phyloP scores from a whole-genome alignment of 2,888 invertebrate species.

The Pyrocoelia pectoralis region DNA sequence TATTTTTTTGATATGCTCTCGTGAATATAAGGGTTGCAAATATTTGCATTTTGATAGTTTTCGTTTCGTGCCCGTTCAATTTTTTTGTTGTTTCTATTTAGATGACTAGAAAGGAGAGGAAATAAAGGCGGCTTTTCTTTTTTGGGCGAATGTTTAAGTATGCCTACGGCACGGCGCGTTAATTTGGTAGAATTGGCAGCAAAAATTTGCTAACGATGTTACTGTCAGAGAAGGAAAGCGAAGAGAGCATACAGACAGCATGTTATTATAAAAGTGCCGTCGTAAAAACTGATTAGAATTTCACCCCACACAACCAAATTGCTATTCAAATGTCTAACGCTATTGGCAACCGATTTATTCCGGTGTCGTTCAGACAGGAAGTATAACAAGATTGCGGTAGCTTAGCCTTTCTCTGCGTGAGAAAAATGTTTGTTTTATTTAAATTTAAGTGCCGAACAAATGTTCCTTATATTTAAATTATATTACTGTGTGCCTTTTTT shows the following conservation, averaged over 20 bases:
- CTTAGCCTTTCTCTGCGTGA: slow-evolving; percentile 49
- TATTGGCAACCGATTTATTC: slow-evolving; percentile 61
- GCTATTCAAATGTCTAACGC: slow-evolving; percentile 61
- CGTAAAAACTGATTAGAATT: slow-evolving; percentile 61
- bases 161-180: not conserved
- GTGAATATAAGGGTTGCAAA: slow-evolving; percentile 49
- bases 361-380: slow-evolving; percentile 53
- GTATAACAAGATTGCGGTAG: slow-evolving; percentile 57
- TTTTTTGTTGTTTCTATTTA: slow-evolving; percentile 49
- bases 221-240: slow-evolving; percentile 43
- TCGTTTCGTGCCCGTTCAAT: slow-evolving; percentile 53
- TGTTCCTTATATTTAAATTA: slow-evolving; percentile 55
- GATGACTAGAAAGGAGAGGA: not conserved
- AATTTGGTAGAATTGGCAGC: slow-evolving; percentile 25
- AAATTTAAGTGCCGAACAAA: slow-evolving; percentile 57
- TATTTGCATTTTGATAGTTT: slow-evolving; percentile 63
- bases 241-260: slow-evolving; percentile 50
- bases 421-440: slow-evolving; percentile 61
- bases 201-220: slow-evolving; percentile 30
- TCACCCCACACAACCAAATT: slow-evolving; percentile 59
- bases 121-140: not conserved
- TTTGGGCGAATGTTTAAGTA: not conserved
- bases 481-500: slow-evolving; percentile 38
- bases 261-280: slow-evolving; percentile 58
- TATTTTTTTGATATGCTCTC: slow-evolving; percentile 49